Evolutionary conservation across 2,797 vertebrate genomes (phyloP).

Genomic region (Picus viridis): DNA sequence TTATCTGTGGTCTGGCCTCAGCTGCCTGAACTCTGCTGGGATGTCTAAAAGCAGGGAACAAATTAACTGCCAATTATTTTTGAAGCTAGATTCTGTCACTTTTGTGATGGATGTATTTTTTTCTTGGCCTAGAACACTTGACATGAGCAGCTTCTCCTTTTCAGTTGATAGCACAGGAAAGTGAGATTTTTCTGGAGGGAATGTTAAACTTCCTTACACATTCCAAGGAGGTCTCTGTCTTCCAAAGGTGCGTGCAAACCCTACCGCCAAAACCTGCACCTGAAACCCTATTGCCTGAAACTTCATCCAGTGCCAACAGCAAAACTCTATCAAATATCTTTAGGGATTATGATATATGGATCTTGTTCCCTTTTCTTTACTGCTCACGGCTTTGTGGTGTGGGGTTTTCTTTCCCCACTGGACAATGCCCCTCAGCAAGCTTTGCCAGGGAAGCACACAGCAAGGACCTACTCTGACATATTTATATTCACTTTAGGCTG

Average conservation of each 20-base stretch:
- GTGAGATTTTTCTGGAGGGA: neutral
- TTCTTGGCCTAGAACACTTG: neutral
- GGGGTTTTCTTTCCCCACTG: neutral
- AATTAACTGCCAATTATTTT: constrained; percentile 32
- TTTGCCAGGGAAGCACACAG: neutral
- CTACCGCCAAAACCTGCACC: neutral
- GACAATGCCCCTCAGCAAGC: neutral
- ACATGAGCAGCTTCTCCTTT: neutral
- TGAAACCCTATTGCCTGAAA: neutral
- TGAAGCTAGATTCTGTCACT: constrained; percentile 4
- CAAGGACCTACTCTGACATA: neutral
- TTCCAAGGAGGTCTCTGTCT: neutral
- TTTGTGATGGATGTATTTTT: constrained; percentile 13
- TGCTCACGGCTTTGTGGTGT: neutral
- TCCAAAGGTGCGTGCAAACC: neutral
- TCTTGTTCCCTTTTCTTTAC: neutral
- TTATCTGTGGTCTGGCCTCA: neutral
- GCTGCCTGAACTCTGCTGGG: neutral
- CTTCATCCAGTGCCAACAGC: neutral
- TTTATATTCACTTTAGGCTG: neutral
- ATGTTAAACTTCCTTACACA: neutral
- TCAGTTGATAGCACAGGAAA: neutral
- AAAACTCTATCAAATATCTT: neutral
- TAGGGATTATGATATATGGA: neutral
- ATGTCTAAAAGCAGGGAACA: neutral